Evolutionary conservation across 2,113 vertebrate genomes (phyloP).

Genomic region (Noturus placidus): DNA sequence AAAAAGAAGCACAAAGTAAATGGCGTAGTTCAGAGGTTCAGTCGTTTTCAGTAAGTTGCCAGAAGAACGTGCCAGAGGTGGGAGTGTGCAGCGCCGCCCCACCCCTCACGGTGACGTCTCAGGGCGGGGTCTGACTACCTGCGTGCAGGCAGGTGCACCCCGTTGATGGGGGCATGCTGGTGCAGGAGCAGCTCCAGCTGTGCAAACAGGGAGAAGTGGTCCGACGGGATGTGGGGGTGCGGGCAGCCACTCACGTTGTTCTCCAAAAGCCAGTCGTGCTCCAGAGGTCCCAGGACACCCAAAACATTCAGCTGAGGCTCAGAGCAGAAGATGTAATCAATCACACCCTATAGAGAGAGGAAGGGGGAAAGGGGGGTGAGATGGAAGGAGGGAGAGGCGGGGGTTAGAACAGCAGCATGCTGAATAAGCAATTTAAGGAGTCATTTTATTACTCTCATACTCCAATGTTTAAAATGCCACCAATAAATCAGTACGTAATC

Average conservation of each 20-base stretch:
- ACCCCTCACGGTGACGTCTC: conserved; percentile 59
- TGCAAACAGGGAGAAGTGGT: conserved; percentile 98
- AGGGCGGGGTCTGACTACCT: conserved; percentile 84
- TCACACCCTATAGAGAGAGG: conserved; percentile 83
- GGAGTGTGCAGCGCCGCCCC: conserved; percentile 55
- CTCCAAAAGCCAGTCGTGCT: conserved; percentile 93
- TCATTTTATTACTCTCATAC: neutral
- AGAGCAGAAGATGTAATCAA: conserved; percentile 99
- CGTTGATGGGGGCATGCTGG: conserved; percentile 87
- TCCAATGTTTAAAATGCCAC: neutral
- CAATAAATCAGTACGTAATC: neutral
- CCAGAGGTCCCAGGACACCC: conserved; percentile 94
- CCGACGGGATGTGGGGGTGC: conserved; percentile 94
- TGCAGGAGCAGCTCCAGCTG: conserved; percentile 97
- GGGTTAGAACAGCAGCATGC: too few relatives aligned
- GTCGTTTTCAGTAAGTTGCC: conserved; percentile 48
- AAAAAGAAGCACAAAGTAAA: conserved; percentile 2
- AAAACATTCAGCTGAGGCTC: conserved; percentile 94
- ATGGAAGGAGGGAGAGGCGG: too few relatives aligned
- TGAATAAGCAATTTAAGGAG: neutral
- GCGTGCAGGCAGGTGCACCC: conserved; percentile 91
- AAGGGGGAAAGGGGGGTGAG: neutral
- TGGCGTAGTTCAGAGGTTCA: conserved; percentile 43
- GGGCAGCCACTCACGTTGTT: conserved; percentile 96
- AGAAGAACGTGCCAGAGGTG: conserved; percentile 27